Evolutionary conservation across 2,888 invertebrate genomes (phyloP).

Genomic region (Epicampocera succincta): DNA sequence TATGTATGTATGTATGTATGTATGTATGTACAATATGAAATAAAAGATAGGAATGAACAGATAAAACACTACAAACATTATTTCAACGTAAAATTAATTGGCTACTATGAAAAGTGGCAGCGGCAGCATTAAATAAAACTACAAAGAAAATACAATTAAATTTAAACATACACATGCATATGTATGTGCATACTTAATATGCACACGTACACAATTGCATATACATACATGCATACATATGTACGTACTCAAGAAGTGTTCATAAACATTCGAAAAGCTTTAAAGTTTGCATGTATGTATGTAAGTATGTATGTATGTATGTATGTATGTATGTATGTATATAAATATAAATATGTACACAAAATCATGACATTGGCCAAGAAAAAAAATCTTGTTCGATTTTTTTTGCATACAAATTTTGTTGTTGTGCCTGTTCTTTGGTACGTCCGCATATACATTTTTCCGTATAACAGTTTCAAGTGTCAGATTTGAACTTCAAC

Average conservation of each 20-base stretch:
- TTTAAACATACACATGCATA: slow-evolving; percentile 18
- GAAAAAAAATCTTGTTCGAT: slow-evolving; percentile 54
- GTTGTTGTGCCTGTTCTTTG: slow-evolving; percentile 11
- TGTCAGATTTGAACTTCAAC: slow-evolving; percentile 56
- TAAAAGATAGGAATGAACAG: not conserved
- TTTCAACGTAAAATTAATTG: slow-evolving; percentile 61
- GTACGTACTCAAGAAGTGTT: not conserved
- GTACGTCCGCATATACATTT: slow-evolving; percentile 4
- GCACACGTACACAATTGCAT: too few species aligned
- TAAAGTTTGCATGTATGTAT: not conserved
- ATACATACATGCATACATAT: too few species aligned
- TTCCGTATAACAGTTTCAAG: slow-evolving; percentile 60
- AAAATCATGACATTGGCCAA: slow-evolving; percentile 66
- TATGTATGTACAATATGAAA: not conserved
- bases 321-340: not conserved
- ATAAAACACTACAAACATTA: slow-evolving; percentile 8
- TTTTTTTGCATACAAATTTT: slow-evolving; percentile 12
- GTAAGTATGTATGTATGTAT: not conserved
- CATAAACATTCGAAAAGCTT: not conserved
- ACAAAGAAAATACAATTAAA: slow-evolving; percentile 19
- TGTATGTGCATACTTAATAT: too few species aligned
- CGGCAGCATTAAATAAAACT: slow-evolving; percentile 30
- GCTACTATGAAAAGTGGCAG: slow-evolving; percentile 50
- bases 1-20: not conserved
- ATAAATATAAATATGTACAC: not conserved